Base-by-base conservation (phyloP, 2,797 vertebrate species). In the Danio tinwini region DNA sequence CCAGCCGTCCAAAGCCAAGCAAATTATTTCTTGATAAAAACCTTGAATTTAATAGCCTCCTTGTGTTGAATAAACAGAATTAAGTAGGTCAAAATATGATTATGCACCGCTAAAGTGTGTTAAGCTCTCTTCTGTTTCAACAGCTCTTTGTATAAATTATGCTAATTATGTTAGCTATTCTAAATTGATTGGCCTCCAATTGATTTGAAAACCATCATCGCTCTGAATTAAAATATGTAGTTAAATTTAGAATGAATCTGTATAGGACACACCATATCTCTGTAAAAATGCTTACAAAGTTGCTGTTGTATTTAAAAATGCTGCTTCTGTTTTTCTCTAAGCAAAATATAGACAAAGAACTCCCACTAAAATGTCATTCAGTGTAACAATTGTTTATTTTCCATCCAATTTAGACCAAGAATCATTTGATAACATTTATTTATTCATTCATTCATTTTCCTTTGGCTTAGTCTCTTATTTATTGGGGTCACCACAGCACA, bases 1-100 rank as follows among this genome's bases (percentile, higher is more conserved):
- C 77, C 72, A 65, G 47, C 55, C 17, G 21, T 59, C 52, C 49
- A 56, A 76, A 73, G 49, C 17, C 55, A 52, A 65, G 17, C 58
- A 16, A 40, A 40, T 52, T 14, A 42, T 80, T 67, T 44, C 29
- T 59, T 64, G 45, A 29, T 52, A 5, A 72, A 47, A 62, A 72
- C 52, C 58, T 53, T 72, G n/a, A 55, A 52, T 72, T 67, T 71
- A 77, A 83, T 58, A 70, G 19, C 58, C 56, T 76, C 73, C 55
- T 58, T 19, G 56, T 81, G 73, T 78, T 61, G 85, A 84, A 72
- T 73, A 80, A 78, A 80, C 47, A 74, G 58, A 77, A 81, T 81
- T 82, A 86, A 86, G 81, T 87, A 77, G 85, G 81, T 84, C 82
- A 85, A 73, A 83, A 76, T 81, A 84, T 79, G 82, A 88, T 86